Base-by-base conservation (phyloP, 2,113 vertebrate species). In the Heteronetta atricapilla region DNA sequence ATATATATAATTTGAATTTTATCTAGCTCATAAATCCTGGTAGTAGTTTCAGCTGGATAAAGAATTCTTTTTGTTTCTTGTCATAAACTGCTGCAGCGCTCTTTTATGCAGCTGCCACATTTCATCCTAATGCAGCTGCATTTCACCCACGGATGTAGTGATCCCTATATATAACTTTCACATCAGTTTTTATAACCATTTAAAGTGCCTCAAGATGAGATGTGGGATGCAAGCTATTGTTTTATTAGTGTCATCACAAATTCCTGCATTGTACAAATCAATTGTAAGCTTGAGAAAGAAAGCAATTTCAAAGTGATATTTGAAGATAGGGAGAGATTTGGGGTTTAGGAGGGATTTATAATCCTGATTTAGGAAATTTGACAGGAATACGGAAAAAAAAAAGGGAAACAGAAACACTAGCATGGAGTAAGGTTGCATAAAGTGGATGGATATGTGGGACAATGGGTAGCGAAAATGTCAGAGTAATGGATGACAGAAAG, bases 61-160 rank as follows among this genome's bases (percentile, higher is more conserved):
- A 96, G 86, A 93, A 72, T 91, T 96, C 81, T 93, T 66, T 55
- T 95, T 90, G 60, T 93, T 96, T 95, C 88, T 93, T 94, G 88
- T 88, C 89, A 90, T 94, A 94, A 95, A 95, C 85, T 90, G 90
- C 91, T 91, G 80, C 80, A 93, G 76, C 6, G 5, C 75, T 95
- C 75, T 88, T 90, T 64, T 86, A 62, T 88, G 89, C 92, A 93
- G 88, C 93, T 95, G 95, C 91, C 5, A 12, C 94, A 94, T 96
- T 97, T 97, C 93, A 96, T 95, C 85, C 64, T 93, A 86, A 86
- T 86, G 46, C 93, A 94, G 91, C 93, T 95, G 87, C 85, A 88
- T 89, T 95, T 96, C 85, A 89, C 82, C 59, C 79, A 68, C 75
- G n/a, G 60, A 91, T 95, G 87, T 94, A 93, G 82, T 56, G 75